Evolutionary conservation across 2,888 invertebrate genomes (phyloP).

Genomic region (Trichacis sp.): DNA sequence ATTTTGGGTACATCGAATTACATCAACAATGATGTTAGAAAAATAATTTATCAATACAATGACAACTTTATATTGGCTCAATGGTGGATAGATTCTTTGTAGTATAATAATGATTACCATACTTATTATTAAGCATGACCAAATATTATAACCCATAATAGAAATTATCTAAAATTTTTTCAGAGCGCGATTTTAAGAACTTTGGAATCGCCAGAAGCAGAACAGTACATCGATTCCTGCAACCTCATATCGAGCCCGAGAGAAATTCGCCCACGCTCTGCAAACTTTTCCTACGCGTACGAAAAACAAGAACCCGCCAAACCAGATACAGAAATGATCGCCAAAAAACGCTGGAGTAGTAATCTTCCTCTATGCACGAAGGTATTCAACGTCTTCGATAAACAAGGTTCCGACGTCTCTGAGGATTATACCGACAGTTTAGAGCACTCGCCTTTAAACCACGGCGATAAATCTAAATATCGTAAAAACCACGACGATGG

Average conservation of each 20-base stretch:
- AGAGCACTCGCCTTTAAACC: slow-evolving; percentile 71
- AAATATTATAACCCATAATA: too few relatives aligned
- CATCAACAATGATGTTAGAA: too few relatives aligned
- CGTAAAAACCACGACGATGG: slow-evolving; percentile 49
- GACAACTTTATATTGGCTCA: too few relatives aligned
- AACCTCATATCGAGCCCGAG: slow-evolving; percentile 58
- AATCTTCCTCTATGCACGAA: slow-evolving; percentile 76
- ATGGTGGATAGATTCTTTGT: too few relatives aligned
- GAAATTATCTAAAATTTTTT: too few relatives aligned
- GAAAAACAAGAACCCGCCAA: slow-evolving; percentile 72
- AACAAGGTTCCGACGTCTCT: slow-evolving; percentile 76
- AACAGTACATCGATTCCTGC: slow-evolving; percentile 36
- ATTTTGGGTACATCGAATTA: too few relatives aligned
- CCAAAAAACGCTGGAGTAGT: slow-evolving; percentile 81
- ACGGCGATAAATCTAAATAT: slow-evolving; percentile 3
- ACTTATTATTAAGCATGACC: too few relatives aligned
- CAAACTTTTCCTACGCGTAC: slow-evolving; percentile 73
- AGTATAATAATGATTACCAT: too few relatives aligned
- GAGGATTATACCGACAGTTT: slow-evolving; percentile 82
- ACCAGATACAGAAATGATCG: slow-evolving; percentile 68
- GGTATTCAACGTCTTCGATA: slow-evolving; percentile 80
- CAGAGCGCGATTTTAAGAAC: slow-evolving; percentile 48
- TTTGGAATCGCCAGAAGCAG: slow-evolving; percentile 40
- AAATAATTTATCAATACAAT: too few relatives aligned
- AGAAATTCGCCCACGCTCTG: slow-evolving; percentile 76